Base-by-base conservation (phyloP, 2,888 invertebrate genomes). In the Brenthis hecate region DNA sequence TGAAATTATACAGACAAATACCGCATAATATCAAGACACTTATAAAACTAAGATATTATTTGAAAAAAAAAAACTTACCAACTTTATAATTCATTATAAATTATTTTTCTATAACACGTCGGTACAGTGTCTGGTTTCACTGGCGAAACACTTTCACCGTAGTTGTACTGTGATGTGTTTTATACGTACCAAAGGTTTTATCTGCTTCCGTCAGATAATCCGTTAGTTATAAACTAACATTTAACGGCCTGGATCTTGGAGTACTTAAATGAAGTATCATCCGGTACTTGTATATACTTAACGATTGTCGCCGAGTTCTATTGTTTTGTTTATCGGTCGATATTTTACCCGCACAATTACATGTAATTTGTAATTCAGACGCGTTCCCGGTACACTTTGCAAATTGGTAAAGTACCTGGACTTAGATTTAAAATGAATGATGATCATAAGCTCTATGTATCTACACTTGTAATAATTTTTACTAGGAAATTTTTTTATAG, bases 151-250 rank as follows among this genome's bases (percentile, higher is more conserved):
- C 80, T 79, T 79, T 76, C 69, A 72, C 72, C 55, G 55, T 64
- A 60, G 13, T 5, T 53, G 55, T 65, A 51, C 50, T 65, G 63
- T 66, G 65, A 71, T 79, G 74, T 76, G 73, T 80, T 85, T 79
- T 86, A 85, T 83, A 82, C 70, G 71, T 73, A 72, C 76, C 76
- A 70, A 75, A 74, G 62, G 70, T 68, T 65, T 71, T 74, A 76
- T 74, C 73, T 74, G 75, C 82, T 85, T 86, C 85, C 85, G 83
- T 80, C 79, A 73, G 81, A 81, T 85, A 81, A 83, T 79, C 74
- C 75, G 71, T 76, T 79, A 78, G 80, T 80, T 78, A 81, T 82
- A 81, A 71, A 73, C 75, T 19, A 53, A 53, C 50, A 47, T 53
- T 72, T 74, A 66, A 63, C 58, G 67, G 50, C 75, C 73, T 74